These are phyloP conservation scores for Chanos chanos DNA, from an alignment of 2,797 vertebrate genomes.

Conservation along the genomic window DNA sequence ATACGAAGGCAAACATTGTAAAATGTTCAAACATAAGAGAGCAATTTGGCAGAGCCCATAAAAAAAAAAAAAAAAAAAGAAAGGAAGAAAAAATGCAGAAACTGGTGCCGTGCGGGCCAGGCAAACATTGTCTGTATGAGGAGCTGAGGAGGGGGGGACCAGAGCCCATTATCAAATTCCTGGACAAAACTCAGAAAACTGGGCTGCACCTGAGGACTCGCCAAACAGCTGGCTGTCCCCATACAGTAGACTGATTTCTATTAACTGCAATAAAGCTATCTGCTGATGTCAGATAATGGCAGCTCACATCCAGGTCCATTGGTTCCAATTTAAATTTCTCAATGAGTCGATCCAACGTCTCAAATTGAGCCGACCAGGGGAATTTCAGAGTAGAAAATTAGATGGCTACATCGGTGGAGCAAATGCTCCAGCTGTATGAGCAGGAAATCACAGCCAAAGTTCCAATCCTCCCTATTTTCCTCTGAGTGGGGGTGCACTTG, in stretches of 20 bases:
- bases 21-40: background rate
- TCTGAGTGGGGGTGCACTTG: slow-evolving; percentile 9
- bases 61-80: background rate
- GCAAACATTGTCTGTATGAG: background rate
- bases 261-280: slow-evolving; percentile 77
- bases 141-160: background rate
- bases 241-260: slow-evolving; percentile 65
- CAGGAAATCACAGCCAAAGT: slow-evolving; percentile 48
- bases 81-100: background rate
- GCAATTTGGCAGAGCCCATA: background rate
- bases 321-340: slow-evolving; percentile 80
- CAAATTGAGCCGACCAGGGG: slow-evolving; percentile 74
- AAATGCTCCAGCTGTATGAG: slow-evolving; percentile 66
- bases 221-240: slow-evolving; percentile 54
- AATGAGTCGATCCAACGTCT: slow-evolving; percentile 73
- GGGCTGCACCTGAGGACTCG: slow-evolving; percentile 56
- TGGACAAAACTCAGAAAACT: slow-evolving; percentile 45
- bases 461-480: slow-evolving; percentile 36
- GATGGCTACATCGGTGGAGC: slow-evolving; percentile 63
- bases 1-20: background rate
- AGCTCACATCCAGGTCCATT: slow-evolving; percentile 71
- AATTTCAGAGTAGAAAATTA: slow-evolving; percentile 81
- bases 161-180: slow-evolving; percentile 48
- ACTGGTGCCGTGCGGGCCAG: background rate
- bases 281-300: slow-evolving; percentile 78